Conservation (phyloP, 2,113 vertebrate genomes). For the Xiphias gladius region DNA sequence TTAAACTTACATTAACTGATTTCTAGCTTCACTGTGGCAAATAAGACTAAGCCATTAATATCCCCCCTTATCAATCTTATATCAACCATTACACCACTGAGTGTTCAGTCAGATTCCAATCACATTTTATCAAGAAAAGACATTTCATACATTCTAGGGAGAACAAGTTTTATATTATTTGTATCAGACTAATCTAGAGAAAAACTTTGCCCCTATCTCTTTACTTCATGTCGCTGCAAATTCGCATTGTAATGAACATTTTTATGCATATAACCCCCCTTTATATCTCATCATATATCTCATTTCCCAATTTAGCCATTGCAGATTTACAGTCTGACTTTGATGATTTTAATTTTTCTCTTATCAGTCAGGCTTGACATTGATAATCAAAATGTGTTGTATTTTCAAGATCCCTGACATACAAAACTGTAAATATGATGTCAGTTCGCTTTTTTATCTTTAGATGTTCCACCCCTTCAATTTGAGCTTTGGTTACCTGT, state of each 20-base stretch:
- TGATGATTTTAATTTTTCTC: neutral
- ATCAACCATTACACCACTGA: neutral
- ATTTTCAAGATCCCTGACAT: neutral
- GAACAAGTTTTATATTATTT: neutral
- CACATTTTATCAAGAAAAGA: neutral
- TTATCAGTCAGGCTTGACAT: neutral
- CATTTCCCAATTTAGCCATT: neutral
- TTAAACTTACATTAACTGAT: slow-evolving; percentile 15
- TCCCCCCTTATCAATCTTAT: neutral
- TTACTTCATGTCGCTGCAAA: neutral
- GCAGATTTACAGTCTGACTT: neutral
- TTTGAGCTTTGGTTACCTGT: neutral
- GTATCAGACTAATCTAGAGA: neutral
- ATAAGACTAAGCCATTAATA: slow-evolving; percentile 25
- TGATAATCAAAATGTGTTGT: slow-evolving; percentile 1
- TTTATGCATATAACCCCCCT: neutral
- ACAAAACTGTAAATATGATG: neutral
- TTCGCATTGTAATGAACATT: neutral
- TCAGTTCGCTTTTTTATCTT: neutral
- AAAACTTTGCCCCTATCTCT: neutral
- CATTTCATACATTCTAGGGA: neutral
- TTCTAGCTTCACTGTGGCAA: slow-evolving; percentile 14
- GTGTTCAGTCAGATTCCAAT: neutral
- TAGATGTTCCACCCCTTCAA: neutral
- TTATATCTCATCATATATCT: neutral